These are phyloP conservation scores for Coryphaenoides rupestris DNA, from an alignment of 2,113 vertebrate species.

Conservation along the genomic window DNA sequence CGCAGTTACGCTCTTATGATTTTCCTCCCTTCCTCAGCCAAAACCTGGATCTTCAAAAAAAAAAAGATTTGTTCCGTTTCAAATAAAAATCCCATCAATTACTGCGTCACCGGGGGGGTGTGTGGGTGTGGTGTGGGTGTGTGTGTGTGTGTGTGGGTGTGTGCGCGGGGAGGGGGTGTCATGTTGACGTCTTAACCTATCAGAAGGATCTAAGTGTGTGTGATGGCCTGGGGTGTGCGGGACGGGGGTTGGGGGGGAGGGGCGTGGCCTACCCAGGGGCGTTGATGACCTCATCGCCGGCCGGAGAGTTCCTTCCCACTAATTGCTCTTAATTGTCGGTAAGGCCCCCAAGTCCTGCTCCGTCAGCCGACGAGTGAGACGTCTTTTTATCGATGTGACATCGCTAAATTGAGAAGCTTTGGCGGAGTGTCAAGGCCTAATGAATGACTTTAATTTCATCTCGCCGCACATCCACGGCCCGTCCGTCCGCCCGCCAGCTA, in stretches of 20 bases:
- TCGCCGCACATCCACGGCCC: constrained; percentile 61
- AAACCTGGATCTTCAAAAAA: too few species aligned
- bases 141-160: too few species aligned
- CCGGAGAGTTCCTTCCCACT: constrained; percentile 52
- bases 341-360: constrained; percentile 62
- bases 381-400: constrained; percentile 78
- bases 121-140: too few species aligned
- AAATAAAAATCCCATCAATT: neutral
- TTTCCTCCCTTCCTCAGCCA: too few species aligned
- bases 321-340: constrained; percentile 79
- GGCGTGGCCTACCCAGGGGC: constrained; percentile 30
- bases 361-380: constrained; percentile 56
- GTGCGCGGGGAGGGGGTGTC: too few species aligned
- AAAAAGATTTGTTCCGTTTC: constrained; percentile 1
- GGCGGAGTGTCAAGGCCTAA: constrained; percentile 72
- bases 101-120: too few species aligned
- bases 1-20: too few species aligned
- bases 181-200: too few species aligned
- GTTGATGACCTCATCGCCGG: constrained; percentile 52
- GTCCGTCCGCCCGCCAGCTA: too few species aligned
- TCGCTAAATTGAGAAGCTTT: constrained; percentile 77
- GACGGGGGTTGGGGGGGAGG: neutral
- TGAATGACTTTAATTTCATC: constrained; percentile 77
- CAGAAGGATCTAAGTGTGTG: too few species aligned
- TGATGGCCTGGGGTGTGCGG: neutral